Base-by-base conservation (phyloP, 2,888 invertebrate species). In the Polydrusus tereticollis region DNA sequence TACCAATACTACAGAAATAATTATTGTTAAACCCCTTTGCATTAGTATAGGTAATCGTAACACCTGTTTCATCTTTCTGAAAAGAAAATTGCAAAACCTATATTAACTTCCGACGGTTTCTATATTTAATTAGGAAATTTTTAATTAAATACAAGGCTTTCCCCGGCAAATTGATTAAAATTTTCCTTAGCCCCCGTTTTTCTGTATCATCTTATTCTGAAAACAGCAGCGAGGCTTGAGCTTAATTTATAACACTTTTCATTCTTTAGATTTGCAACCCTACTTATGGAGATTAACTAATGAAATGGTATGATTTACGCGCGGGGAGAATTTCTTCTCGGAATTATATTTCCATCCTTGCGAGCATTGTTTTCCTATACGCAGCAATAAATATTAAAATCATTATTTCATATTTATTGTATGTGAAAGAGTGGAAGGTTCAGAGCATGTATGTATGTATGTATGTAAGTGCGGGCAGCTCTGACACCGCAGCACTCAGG, bases 241-340 rank as follows among this genome's bases (percentile, higher is more conserved):
- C 50, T 62, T 77, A 78, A 80, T 79, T 80, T 79, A 80, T 79
- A 74, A 74, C 77, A 76, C 75, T 77, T 79, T 78, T 77, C 77
- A 75, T 80, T 78, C 78, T 78, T 79, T 77, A 77, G 77, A 79
- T 78, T 78, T 78, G 78, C 79, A 80, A 78, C 80, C 79, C 79
- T 80, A 80, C 80, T 80, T 80, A 80, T 80, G 72, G 77, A 77
- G 78, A 80, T 80, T 80, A 80, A 80, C 79, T 80, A 80, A 80
- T 80, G 80, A 80, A 80, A 80, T 79, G 79, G 77, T 77, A 78
- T 77, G 79, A 80, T 78, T 80, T 79, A 80, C 75, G 76, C 75
- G 76, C 47, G 14, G 33, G 18, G 18, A n/a, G 33, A 62, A 47
- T 62, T 62, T 23, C 26, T 2, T 23, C 16, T 55, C 52, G 14